phyloP scores from a whole-genome alignment of 1,140 invertebrate species.

The Phthorimaea operculella region DNA sequence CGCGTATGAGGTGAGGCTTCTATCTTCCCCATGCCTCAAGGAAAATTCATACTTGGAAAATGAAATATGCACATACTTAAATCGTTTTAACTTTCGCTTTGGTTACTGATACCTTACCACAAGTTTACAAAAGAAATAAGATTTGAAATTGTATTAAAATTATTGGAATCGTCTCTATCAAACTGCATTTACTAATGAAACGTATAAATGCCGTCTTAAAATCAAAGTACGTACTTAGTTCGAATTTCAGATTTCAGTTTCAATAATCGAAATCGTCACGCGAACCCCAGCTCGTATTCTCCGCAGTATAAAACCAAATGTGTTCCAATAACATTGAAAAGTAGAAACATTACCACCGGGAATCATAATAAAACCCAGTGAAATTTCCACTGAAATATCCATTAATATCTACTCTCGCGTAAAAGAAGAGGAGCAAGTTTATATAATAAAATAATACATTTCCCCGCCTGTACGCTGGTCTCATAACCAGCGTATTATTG shows the following conservation, averaged over 20 bases:
- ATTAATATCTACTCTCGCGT: slow-evolving; percentile 50
- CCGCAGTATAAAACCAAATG: slow-evolving; percentile 36
- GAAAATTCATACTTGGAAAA: slow-evolving; percentile 11
- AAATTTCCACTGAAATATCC: slow-evolving; percentile 46
- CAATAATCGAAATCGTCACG: slow-evolving; percentile 43
- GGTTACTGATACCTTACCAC: not conserved
- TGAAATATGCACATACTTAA: not conserved
- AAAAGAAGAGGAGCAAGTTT: slow-evolving; percentile 34
- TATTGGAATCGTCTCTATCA: no score
- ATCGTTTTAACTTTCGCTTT: not conserved
- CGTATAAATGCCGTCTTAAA: no score
- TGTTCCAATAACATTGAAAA: slow-evolving; percentile 47
- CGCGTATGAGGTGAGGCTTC: slow-evolving; percentile 27
- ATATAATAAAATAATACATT: slow-evolving; percentile 5
- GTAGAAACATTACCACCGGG: slow-evolving; percentile 35
- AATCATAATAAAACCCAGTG: slow-evolving; percentile 51
- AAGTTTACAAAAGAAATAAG: no score
- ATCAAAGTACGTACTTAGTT: no score
- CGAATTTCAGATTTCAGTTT: slow-evolving; percentile 10
- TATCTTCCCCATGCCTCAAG: slow-evolving; percentile 16
- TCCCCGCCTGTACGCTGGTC: not conserved
- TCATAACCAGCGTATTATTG: slow-evolving; percentile 6
- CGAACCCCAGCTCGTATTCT: slow-evolving; percentile 34
- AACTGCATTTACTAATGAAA: no score
- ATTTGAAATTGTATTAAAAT: no score